These are phyloP conservation scores for Linnaemya tessellans DNA, from an alignment of 2,888 invertebrate genomes.

Conservation along the genomic window DNA sequence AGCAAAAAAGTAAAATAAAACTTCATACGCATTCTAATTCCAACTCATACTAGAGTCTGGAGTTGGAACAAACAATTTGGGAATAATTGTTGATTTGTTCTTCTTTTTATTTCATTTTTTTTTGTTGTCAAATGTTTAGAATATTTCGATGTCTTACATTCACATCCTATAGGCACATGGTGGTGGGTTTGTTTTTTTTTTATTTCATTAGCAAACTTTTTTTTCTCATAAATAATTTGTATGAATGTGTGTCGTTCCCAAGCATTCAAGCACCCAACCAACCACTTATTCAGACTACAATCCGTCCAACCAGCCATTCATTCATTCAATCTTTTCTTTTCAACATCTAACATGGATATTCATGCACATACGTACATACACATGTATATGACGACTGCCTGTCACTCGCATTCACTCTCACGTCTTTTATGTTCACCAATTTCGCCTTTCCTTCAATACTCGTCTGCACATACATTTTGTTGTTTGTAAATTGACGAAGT, in stretches of 20 bases:
- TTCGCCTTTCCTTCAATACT: neutral
- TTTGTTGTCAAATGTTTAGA: conserved; percentile 32
- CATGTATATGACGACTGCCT: neutral
- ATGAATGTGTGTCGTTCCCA: conserved; percentile 5
- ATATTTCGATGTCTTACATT: neutral
- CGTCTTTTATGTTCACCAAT: conserved; percentile 5
- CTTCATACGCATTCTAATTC: neutral
- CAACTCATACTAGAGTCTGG: conserved; percentile 12
- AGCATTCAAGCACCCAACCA: conserved; percentile 51
- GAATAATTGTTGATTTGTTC: conserved; percentile 67
- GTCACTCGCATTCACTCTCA: conserved; percentile 12
- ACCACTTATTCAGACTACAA: conserved; percentile 32
- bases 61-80: conserved; percentile 25
- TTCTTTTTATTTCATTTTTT: conserved; percentile 6
- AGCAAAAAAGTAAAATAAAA: conserved; percentile 17
- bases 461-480: neutral
- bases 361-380: too few relatives aligned
- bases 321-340: neutral
- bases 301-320: conserved; percentile 20
- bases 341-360: neutral
- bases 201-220: conserved; percentile 36
- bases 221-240: conserved; percentile 27
- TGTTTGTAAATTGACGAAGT: conserved; percentile 26
- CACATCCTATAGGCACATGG: conserved; percentile 10
- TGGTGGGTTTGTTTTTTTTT: conserved; percentile 49